These are phyloP conservation scores for Palythoa grandiflora DNA, from an alignment of 92 coral and sea anemone species.

Conservation along the genomic window DNA sequence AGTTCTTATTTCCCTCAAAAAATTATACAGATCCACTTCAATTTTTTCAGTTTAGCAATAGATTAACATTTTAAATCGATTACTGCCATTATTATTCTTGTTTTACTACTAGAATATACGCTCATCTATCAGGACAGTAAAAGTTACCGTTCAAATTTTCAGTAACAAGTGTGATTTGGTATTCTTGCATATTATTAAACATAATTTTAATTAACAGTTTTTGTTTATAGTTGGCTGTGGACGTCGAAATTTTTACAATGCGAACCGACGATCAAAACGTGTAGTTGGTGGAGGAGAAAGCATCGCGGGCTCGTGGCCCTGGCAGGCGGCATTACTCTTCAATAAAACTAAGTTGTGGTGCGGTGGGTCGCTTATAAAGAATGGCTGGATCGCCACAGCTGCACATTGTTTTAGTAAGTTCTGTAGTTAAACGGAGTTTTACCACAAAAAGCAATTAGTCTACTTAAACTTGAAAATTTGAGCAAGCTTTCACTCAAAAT, in stretches of 20 bases:
- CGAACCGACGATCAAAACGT: constrained; percentile 65
- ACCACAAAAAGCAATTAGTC: too few species aligned
- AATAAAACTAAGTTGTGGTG: constrained; percentile 85
- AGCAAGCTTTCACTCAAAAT: too few species aligned
- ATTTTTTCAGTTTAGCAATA: too few species aligned
- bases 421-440: not conserved
- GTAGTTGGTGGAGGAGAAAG: constrained; percentile 91
- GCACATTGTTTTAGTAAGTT: constrained; percentile 96
- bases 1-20: too few species aligned
- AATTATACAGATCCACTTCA: too few species aligned
- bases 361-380: constrained; percentile 90
- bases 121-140: too few species aligned
- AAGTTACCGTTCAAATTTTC: too few species aligned
- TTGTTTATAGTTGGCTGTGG: constrained; percentile 68
- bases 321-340: constrained; percentile 92
- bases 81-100: too few species aligned
- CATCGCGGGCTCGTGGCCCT: constrained; percentile 90
- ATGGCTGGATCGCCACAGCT: constrained; percentile 91
- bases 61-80: too few species aligned
- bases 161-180: too few species aligned
- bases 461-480: too few species aligned
- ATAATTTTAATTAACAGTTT: not conserved
- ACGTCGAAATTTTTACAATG: constrained; percentile 17
- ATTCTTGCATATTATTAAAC: not conserved
- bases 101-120: too few species aligned